Evolutionary conservation across 2,113 vertebrate species (phyloP), one percentile per base, ranked within the genome.

Genomic region (Hippocampus barbouri): DNA sequence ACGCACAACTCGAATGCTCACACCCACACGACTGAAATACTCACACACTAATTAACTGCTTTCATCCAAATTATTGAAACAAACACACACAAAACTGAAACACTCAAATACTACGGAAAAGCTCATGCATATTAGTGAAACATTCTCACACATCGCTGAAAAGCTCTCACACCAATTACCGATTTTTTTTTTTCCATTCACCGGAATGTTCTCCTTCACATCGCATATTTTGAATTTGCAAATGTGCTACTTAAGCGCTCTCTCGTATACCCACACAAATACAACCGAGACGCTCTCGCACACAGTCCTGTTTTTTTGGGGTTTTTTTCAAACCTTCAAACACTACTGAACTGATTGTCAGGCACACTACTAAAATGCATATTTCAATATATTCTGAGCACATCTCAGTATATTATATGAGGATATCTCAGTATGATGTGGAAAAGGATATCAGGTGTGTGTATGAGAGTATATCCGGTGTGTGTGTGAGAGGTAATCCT

Each of bases 401-500:
- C 23, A 25, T 57, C 18, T 49, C 47, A 49, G 15, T 49, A 15
- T 49, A 49, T 20, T 51, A 51, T 21, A 20, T 51, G 49, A 51
- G 4, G 16, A 5, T 51, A 51, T 51, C 20, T 21, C 18, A 51
- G 49, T 51, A 51, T 8, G 49, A 51, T 21, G 6, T 51, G 16
- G 16, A 20, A 56, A 56, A 34, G 49, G 49, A 59, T 27, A 30
- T 34, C 11, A 59, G n/a, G 14, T 27, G 12, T 20, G 59, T 34
- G 23, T 34, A n/a, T 59, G 59, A 61, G 59, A 61, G 59, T 27
- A 34, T 61, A 34, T 61, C 56, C 25, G n/a, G 11, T 59, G 9
- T 25, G 49, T 15, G 14, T 59, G 57, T 16, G 57, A 27, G 57
- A 59, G 59, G 59, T 61, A 61, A 61, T 61, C 59, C 59, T 61